Evolutionary conservation across 2,113 vertebrate genomes (phyloP), one percentile per base, ranked within the genome.

Genomic region (Cynoglossus semilaevis): DNA sequence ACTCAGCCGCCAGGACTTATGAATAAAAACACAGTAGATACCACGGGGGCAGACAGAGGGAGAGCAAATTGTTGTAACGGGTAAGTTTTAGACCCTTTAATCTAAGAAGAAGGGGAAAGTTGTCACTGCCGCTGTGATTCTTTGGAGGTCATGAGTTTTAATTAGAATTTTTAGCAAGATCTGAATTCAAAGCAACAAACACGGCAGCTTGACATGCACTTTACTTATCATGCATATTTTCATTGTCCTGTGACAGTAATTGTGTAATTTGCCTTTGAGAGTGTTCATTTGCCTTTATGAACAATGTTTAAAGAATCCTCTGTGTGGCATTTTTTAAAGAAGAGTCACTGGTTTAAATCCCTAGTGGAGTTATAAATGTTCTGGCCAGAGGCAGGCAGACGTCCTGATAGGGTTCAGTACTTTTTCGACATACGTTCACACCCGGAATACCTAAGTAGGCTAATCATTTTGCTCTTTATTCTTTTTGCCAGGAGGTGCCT

Each of bases 401-500:
- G 34, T 55, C 55, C 69, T 76, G 79, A 83, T 80, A 74, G 63
- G 66, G 64, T 77, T 84, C 74, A 72, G 72, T 72, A 62, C 58
- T 72, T 77, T 83, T 59, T 67, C 12, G 59, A 74, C 73, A 65
- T 53, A 70, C 44, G 40, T 60, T 77, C 64, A 46, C 63, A 51
- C 60, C 52, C 68, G 43, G 72, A 78, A 84, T 78, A 82, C 51
- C 59, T 45, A 88, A 85, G 76, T 84, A 81, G 81, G 76, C 67
- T 77, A 81, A 81, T 84, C 50, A 80, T 79, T 80, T 69, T 75
- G 58, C 70, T 84, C 65, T 73, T 84, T 77, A 72, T 75, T 80
- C 65, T 72, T 51, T 78, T 78, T 52, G 74, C 83, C 90, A 98
- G 95, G 85, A 94, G 94, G 91, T 93, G 92, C 79, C 87, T 91